Evolutionary conservation across 2,797 vertebrate genomes (phyloP), one percentile per base, ranked within the genome.

Genomic region (Halcyon badia): DNA sequence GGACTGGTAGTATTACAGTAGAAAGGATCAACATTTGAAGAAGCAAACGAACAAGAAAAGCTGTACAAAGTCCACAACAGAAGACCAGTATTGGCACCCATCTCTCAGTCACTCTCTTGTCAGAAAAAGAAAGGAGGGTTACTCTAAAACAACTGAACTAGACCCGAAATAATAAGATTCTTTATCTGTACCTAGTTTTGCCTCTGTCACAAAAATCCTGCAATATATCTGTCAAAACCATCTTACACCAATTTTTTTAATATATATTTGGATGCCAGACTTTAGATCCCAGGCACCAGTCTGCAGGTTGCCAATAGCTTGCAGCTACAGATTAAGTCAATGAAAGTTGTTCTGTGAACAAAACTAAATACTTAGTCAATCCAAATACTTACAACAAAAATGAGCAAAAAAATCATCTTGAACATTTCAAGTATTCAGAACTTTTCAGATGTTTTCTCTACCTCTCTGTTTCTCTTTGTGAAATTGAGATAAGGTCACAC

Each of bases 21-120:
- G 42, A 35, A 85, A 83, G 11, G 22, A 76, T 22, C 26, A 62
- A 62, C 13, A 46, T 33, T 41, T 76, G 54, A 20, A 58, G 42
- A 80, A 76, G 10, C 0, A 0, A 76, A 35, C 10, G 11, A 85
- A 71, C 14, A 54, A 62, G 14, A 71, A 75, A 79, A 0, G 0
- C 6, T 21, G 16, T 14, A 19, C 37, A 62, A 90, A 84, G 31
- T 12, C 61, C 71, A 52, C 33, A 87, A 46, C 7, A 35, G 11
- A 44, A 68, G 31, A 54, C 13, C 13, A 60, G 39, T 18, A 49
- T 5, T 3, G 2, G n/a, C 30, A 86, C 3, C 6, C 25, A 19
- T 33, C 39, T 11, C 52, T 42, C 37, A 13, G 17, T 49, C 24
- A 64, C 13, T 31, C 37, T 51, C 49, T 18, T 69, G 20, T 22